phyloP scores from a whole-genome alignment of 2,113 vertebrate species.

The Tragelaphus scriptus region DNA sequence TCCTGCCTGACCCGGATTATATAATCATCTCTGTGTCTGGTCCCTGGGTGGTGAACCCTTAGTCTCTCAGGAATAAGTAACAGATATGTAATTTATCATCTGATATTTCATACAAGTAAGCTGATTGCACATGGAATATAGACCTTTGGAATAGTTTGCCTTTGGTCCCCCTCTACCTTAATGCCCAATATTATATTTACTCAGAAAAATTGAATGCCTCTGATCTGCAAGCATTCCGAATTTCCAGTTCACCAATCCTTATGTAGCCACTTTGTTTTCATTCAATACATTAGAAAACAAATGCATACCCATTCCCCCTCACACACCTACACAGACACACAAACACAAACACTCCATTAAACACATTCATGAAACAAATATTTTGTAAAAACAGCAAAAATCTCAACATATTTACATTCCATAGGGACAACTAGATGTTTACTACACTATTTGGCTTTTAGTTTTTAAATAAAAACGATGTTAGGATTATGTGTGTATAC shows the following conservation, averaged over 20 bases:
- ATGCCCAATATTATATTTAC: background rate
- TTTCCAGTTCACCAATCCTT: background rate
- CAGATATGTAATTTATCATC: background rate
- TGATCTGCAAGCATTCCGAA: background rate
- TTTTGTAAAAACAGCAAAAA: background rate
- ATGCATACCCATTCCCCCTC: accelerated
- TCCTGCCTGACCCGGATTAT: background rate
- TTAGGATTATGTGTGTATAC: background rate
- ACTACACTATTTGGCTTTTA: background rate
- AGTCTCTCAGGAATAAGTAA: background rate
- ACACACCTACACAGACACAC: background rate
- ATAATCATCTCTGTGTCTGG: background rate
- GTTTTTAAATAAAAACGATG: background rate
- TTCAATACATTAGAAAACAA: background rate
- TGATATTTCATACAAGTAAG: background rate
- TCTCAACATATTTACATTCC: background rate
- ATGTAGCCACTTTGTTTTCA: background rate
- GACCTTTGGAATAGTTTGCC: background rate
- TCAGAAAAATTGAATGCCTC: background rate
- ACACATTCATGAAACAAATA: background rate
- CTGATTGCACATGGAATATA: background rate
- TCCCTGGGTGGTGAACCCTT: background rate
- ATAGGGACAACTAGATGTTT: background rate
- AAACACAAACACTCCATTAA: background rate
- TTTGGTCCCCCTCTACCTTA: background rate